Conservation (phyloP, 2,797 vertebrate species). For the Pangasius macronema region DNA sequence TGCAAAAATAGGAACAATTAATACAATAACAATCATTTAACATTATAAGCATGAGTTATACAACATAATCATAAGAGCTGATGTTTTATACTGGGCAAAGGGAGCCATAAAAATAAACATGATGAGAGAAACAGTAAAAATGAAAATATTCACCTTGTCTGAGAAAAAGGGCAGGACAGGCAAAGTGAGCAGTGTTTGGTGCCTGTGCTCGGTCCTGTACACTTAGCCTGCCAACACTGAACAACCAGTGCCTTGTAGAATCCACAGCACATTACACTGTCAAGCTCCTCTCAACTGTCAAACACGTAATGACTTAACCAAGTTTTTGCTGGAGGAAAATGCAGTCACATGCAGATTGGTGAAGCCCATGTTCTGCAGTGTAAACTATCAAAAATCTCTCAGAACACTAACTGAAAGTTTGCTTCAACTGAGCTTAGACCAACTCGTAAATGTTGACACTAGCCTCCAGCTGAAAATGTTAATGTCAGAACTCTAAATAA, state of each 20-base stretch:
- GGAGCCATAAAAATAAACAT: not conserved
- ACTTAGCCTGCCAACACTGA: slow-evolving; percentile 28
- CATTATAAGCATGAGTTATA: not conserved
- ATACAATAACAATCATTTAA: not conserved
- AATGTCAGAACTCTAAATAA: not conserved
- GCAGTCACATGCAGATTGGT: not conserved
- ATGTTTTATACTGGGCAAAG: not conserved
- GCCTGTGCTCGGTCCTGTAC: slow-evolving; percentile 11
- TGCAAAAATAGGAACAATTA: not conserved
- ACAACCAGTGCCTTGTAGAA: slow-evolving; percentile 45
- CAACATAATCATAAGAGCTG: not conserved
- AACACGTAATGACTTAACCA: slow-evolving; percentile 31
- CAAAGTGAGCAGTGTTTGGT: slow-evolving; percentile 14
- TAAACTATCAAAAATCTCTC: not conserved
- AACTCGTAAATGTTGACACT: not conserved
- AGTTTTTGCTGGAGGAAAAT: not conserved
- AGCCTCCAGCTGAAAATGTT: not conserved
- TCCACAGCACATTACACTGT: slow-evolving; percentile 15
- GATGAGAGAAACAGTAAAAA: not conserved
- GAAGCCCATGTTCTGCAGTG: not conserved
- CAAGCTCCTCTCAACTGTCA: slow-evolving; percentile 20
- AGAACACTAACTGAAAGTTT: not conserved
- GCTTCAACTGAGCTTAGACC: not conserved
- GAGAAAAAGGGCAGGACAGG: not conserved
- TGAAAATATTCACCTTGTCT: slow-evolving; percentile 5